Evolutionary conservation across 2,113 vertebrate genomes (phyloP).

Genomic region (Melanocharis versteri): DNA sequence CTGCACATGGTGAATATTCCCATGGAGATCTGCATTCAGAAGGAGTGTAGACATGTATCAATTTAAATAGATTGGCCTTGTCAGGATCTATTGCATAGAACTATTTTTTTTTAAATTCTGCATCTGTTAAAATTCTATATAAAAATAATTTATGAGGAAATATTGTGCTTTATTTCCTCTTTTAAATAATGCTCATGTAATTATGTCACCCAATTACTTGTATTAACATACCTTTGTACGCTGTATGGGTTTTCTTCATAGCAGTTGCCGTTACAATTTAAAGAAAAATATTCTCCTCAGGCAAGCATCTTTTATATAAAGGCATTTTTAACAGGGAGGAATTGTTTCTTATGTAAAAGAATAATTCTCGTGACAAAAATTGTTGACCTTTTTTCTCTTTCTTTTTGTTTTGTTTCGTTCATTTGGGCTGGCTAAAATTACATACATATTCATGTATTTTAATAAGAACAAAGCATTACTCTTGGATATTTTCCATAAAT

Average conservation of each 20-base stretch:
- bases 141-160: not conserved
- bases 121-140: not conserved
- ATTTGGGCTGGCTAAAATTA: slow-evolving; percentile 77
- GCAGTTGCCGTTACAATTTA: not conserved
- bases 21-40: not conserved
- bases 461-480: slow-evolving; percentile 75
- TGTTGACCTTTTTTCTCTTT: slow-evolving; percentile 69
- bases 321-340: not conserved
- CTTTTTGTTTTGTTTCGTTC: slow-evolving; percentile 70
- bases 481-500: slow-evolving; percentile 77
- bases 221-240: not conserved
- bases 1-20: not conserved
- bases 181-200: slow-evolving; percentile 1
- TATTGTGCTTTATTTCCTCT: slow-evolving; percentile 27
- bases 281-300: not conserved
- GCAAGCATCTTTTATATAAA: not conserved
- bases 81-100: not conserved
- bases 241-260: not conserved
- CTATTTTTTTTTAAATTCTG: not conserved
- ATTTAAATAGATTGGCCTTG: not conserved
- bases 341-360: not conserved
- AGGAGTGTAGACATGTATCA: not conserved
- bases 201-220: not conserved
- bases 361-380: slow-evolving; percentile 25
- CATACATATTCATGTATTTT: slow-evolving; percentile 80